phyloP scores from a whole-genome alignment of 1,140 invertebrate species.

The Drosophila persimilis region DNA sequence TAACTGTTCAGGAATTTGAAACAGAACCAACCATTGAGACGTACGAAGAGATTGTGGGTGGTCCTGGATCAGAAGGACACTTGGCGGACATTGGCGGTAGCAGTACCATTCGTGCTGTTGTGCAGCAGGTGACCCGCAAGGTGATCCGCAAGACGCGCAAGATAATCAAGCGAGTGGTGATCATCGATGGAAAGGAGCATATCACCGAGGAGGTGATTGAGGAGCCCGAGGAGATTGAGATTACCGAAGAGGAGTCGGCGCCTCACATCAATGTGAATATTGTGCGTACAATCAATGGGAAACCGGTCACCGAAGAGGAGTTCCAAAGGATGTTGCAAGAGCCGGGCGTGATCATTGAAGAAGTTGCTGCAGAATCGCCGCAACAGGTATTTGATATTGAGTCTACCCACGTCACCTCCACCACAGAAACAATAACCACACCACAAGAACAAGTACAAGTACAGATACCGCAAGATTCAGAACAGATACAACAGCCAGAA shows the following conservation, averaged over 20 bases:
- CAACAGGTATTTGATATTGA: slow-evolving; percentile 83
- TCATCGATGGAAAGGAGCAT: slow-evolving; percentile 92
- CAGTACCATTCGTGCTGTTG: slow-evolving; percentile 86
- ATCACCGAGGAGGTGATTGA: slow-evolving; percentile 92
- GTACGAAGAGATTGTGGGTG: slow-evolving; percentile 52
- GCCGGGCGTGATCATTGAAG: slow-evolving; percentile 77
- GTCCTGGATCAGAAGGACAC: slow-evolving; percentile 62
- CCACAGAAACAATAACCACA: slow-evolving; percentile 49
- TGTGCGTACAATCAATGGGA: slow-evolving; percentile 85
- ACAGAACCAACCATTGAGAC: slow-evolving; percentile 83
- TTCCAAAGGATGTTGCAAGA: slow-evolving; percentile 76
- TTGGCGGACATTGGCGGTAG: slow-evolving; percentile 9
- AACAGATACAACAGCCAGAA: slow-evolving; percentile 64
- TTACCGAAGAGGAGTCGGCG: slow-evolving; percentile 88
- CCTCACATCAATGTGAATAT: slow-evolving; percentile 90
- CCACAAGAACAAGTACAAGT: slow-evolving; percentile 62
- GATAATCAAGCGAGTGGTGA: slow-evolving; percentile 89
- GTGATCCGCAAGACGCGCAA: slow-evolving; percentile 89
- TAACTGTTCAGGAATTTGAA: slow-evolving; percentile 85
- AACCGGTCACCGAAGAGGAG: slow-evolving; percentile 84
- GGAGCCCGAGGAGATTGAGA: slow-evolving; percentile 91
- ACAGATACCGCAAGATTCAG: slow-evolving; percentile 48
- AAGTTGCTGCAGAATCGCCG: slow-evolving; percentile 68
- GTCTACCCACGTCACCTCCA: slow-evolving; percentile 72
- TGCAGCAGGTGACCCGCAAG: slow-evolving; percentile 90